These are phyloP conservation scores for Piscicola geometra DNA, from an alignment of 2,888 invertebrate genomes.

Conservation along the genomic window DNA sequence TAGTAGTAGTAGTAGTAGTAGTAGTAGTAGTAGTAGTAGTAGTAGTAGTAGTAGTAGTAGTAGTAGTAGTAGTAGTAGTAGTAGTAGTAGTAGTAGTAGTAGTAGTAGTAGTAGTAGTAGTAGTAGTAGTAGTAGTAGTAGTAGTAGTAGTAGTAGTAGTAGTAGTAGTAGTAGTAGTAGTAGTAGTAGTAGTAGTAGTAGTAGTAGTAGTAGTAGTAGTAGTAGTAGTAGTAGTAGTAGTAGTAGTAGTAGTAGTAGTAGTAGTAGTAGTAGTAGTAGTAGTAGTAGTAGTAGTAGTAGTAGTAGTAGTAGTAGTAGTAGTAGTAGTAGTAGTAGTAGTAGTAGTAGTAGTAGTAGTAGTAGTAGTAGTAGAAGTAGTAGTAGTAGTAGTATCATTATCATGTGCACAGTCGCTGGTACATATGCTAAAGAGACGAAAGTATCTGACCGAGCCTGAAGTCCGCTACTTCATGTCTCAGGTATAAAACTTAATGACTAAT, in stretches of 20 bases:
- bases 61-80: not conserved
- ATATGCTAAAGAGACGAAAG: conserved; percentile 61
- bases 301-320: not conserved
- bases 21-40: not conserved
- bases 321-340: not conserved
- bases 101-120: not conserved
- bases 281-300: conserved; percentile 48
- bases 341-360: not conserved
- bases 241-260: not conserved
- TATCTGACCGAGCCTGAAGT: conserved; percentile 63
- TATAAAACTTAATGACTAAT: conserved; percentile 53
- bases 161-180: not conserved
- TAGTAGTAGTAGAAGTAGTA: not conserved
- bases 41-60: not conserved
- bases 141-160: conserved; percentile 49
- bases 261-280: not conserved
- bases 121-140: not conserved
- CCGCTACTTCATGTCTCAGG: conserved; percentile 62
- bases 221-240: conserved; percentile 48
- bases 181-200: not conserved
- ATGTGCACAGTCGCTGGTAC: conserved; percentile 58
- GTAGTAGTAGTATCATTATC: no score
- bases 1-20: no score
- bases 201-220: not conserved
- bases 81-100: conserved; percentile 48